Conservation (phyloP, 2,113 vertebrate genomes). For the Diphyllodes magnificus region DNA sequence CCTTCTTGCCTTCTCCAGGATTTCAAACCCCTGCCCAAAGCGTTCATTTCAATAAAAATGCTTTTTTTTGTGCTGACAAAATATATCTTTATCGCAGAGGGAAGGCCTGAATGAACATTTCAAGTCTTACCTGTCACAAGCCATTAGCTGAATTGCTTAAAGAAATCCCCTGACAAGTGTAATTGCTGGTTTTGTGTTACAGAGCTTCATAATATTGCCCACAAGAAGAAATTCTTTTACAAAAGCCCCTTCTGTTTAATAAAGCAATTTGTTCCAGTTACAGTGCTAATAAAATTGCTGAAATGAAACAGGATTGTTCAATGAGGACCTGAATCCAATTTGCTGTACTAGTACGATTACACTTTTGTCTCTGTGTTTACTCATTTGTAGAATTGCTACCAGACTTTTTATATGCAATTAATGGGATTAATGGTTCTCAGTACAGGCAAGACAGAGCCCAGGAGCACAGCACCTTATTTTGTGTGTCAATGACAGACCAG, state of each 20-base stretch:
- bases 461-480: conserved; percentile 13
- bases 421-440: conserved; percentile 73
- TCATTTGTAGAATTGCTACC: conserved; percentile 79
- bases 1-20: neutral
- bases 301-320: conserved; percentile 78
- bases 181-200: conserved; percentile 71
- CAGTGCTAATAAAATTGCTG: conserved; percentile 83
- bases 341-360: conserved; percentile 72
- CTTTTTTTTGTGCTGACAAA: conserved; percentile 46
- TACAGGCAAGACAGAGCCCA: conserved; percentile 33
- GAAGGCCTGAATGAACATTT: conserved; percentile 60
- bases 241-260: conserved; percentile 77
- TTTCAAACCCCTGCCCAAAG: conserved; percentile 50
- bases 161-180: conserved; percentile 72
- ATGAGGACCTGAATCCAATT: conserved; percentile 78
- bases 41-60: conserved; percentile 54
- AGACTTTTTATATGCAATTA: conserved; percentile 76
- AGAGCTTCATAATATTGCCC: conserved; percentile 69
- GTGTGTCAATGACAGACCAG: neutral
- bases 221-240: conserved; percentile 70
- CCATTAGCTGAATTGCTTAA: conserved; percentile 76
- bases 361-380: conserved; percentile 78
- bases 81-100: conserved; percentile 23
- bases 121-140: conserved; percentile 68
- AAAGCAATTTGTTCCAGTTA: conserved; percentile 83